Conservation (phyloP, 1,140 invertebrate genomes). For the Saccostrea echinata region DNA sequence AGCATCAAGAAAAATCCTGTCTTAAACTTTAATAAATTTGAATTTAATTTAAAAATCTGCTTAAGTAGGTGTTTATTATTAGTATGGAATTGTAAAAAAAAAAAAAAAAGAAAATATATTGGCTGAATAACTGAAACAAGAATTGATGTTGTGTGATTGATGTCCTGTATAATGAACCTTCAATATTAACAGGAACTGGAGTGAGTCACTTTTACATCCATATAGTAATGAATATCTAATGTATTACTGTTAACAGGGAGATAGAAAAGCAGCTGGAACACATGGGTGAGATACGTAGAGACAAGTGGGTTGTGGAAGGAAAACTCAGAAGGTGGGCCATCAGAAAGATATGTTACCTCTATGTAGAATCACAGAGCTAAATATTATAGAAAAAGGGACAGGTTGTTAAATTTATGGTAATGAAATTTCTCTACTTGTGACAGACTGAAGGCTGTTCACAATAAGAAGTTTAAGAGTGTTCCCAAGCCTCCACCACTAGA, state of each 20-base stretch:
- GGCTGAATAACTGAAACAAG: no score
- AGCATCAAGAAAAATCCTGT: conserved; percentile 31
- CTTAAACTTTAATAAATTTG: no score
- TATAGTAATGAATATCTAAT: no score
- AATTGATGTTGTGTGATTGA: no score
- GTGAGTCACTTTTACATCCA: no score
- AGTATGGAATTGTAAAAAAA: no score
- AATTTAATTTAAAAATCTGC: no score
- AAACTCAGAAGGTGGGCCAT: conserved; percentile 91
- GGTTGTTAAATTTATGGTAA: not conserved
- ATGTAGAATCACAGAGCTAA: not conserved
- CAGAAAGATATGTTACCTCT: not conserved
- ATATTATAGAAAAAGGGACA: not conserved
- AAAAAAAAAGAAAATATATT: no score
- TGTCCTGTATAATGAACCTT: no score
- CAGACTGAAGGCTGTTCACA: conserved; percentile 87
- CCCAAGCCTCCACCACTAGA: conserved; percentile 62
- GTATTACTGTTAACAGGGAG: conserved; percentile 72
- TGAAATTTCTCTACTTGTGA: conserved; percentile 48
- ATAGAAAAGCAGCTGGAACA: conserved; percentile 82
- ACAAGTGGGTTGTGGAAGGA: conserved; percentile 86
- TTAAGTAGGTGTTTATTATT: no score
- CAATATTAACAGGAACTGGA: no score
- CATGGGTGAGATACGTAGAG: conserved; percentile 80
- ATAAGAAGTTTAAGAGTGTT: conserved; percentile 82